Evolutionary conservation across 1,140 invertebrate genomes (phyloP).

Genomic region (Drosophila chauvacae): DNA sequence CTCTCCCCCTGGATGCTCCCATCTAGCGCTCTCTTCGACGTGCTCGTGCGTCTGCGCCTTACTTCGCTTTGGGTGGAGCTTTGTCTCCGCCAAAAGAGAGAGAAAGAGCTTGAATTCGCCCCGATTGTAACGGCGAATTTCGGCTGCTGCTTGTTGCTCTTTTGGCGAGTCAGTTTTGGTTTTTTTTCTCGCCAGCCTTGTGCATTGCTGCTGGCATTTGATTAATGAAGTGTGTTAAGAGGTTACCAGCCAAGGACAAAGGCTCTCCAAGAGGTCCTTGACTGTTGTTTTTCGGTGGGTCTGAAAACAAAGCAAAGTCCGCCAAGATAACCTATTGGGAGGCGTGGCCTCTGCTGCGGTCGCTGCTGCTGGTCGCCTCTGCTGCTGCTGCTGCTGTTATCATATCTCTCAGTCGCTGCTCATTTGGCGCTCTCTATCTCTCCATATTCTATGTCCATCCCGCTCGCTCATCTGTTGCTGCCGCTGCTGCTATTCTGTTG

Average conservation of each 20-base stretch:
- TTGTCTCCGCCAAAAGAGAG: slow-evolving; percentile 31
- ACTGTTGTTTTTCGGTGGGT: slow-evolving; percentile 44
- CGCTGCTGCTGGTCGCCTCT: slow-evolving; percentile 17
- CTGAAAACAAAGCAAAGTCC: slow-evolving; percentile 34
- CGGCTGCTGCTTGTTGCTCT: slow-evolving; percentile 35
- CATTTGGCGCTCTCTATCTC: slow-evolving; percentile 74
- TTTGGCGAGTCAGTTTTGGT: slow-evolving; percentile 14
- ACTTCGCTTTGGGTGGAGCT: slow-evolving; percentile 67
- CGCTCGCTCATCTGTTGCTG: slow-evolving; percentile 54
- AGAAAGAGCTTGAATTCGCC: slow-evolving; percentile 33
- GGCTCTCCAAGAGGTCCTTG: slow-evolving; percentile 70
- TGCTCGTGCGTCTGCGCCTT: slow-evolving; percentile 68
- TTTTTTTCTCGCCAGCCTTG: slow-evolving; percentile 32
- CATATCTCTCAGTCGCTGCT: slow-evolving; percentile 59
- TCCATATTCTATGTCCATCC: slow-evolving; percentile 60
- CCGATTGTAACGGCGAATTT: slow-evolving; percentile 49
- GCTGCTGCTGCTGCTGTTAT: slow-evolving; percentile 31
- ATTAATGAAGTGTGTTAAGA: slow-evolving; percentile 85
- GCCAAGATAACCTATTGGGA: slow-evolving; percentile 23
- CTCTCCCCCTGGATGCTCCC: slow-evolving; percentile 14
- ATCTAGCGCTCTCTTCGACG: slow-evolving; percentile 25
- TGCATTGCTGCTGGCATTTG: slow-evolving; percentile 61
- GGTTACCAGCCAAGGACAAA: slow-evolving; percentile 81
- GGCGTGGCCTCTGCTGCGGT: slow-evolving; percentile 56
- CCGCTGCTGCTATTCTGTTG: slow-evolving; percentile 16